These are phyloP conservation scores for Drosophila quadrilineata DNA, from an alignment of 1,140 invertebrate genomes.

Conservation along the genomic window DNA sequence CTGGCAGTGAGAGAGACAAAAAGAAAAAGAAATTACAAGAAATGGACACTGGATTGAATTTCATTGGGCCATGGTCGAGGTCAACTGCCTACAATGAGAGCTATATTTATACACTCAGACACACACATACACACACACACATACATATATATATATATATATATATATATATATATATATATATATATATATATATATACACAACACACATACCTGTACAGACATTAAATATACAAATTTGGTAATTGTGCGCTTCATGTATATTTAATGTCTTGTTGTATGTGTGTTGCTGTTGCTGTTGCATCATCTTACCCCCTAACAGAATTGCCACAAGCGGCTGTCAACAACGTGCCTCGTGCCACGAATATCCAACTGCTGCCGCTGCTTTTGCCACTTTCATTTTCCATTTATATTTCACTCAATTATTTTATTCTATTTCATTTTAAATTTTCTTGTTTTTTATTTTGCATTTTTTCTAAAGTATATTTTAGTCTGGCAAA, in stretches of 20 bases:
- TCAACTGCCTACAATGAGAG: too few relatives aligned
- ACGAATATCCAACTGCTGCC: neutral
- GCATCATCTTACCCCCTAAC: constrained; percentile 27
- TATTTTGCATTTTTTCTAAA: neutral
- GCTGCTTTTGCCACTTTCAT: neutral
- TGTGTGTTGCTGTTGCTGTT: constrained; percentile 26
- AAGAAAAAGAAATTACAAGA: constrained; percentile 30
- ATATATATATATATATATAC: constrained; percentile 2
- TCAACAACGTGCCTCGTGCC: neutral
- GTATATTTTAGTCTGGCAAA: constrained; percentile 7
- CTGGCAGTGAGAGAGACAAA: neutral
- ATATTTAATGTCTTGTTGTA: constrained; percentile 63
- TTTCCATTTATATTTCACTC: neutral
- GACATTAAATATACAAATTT: constrained; percentile 68
- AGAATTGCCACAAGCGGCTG: neutral
- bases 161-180: too few relatives aligned
- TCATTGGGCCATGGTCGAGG: constrained; percentile 37
- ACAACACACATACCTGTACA: constrained; percentile 8
- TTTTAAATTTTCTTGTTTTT: constrained; percentile 2
- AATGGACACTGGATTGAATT: constrained; percentile 68
- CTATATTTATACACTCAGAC: constrained; percentile 17
- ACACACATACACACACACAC: constrained; percentile 9
- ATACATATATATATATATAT: too few relatives aligned
- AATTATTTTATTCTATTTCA: constrained; percentile 4
- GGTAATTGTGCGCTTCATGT: constrained; percentile 69